Base-by-base conservation (phyloP, 2,113 vertebrate species). In the Prochilodus magdalenae region DNA sequence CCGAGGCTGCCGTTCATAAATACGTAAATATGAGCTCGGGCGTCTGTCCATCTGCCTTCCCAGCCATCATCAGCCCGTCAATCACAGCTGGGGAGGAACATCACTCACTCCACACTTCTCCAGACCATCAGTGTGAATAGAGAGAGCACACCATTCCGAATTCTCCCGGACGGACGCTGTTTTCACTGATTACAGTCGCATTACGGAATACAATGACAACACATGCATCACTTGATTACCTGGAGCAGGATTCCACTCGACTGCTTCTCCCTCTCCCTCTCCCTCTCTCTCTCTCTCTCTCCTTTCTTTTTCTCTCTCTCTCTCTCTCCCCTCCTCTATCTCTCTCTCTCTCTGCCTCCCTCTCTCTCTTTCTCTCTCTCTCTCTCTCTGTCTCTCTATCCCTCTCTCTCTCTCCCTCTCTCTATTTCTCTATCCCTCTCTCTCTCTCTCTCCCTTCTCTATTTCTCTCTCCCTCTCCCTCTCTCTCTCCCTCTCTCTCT, bases 251-350 rank as follows among this genome's bases (percentile, higher is more conserved):
- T n/a, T 24, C 27, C 27, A 49, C 73, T 53, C 51, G n/a, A 5
- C 11, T 36, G 36, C 7, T 4, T 36, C 36, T 36, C 36, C 7
- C 36, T 36, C 36, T 36, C 36, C 36, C 36, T 36, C 36, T 36
- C 36, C 36, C 3, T 36, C 36, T 36, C 36, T 36, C 3, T 36
- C 36, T 36, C 3, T 36, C 36, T 71, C 74, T 66, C 36, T 36
- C 59, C 70, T 78, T 72, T 84, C 71, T 51, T 49, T 14, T 59
- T 33, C 77, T 83, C 77, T 75, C 67, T 55, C 81, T 77, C 59
- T 60, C 71, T 36, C 7, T 4, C 36, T 36, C 36, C 7, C 36
- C 7, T 7, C 7, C 36, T 36, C 36, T 36, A 3, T 4, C 36
- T 4, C 36, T 4, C 36, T 36, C 36, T 36, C 36, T 36, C 3